phyloP scores from a whole-genome alignment of 2,113 vertebrate genomes.

The Oenanthe melanoleuca region DNA sequence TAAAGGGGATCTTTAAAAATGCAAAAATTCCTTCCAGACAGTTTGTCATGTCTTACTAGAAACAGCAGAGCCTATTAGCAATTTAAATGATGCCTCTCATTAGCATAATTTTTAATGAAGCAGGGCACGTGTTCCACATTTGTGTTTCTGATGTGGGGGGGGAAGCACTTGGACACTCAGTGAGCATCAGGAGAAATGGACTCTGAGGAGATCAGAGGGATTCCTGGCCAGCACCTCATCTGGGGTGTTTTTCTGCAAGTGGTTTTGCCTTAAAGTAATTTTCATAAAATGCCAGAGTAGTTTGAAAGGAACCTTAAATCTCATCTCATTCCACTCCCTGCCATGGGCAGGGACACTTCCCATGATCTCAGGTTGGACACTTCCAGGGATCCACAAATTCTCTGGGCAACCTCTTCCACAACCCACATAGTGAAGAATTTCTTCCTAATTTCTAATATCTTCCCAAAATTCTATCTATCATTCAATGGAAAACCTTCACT shows the following conservation, averaged over 20 bases:
- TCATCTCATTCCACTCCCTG: background rate
- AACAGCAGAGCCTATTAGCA: slow-evolving; percentile 58
- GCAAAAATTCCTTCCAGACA: slow-evolving; percentile 68
- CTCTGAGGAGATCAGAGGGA: background rate
- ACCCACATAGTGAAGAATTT: background rate
- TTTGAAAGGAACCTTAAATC: background rate
- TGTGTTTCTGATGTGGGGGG: slow-evolving; percentile 9
- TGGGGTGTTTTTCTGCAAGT: background rate
- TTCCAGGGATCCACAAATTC: background rate
- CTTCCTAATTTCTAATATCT: background rate
- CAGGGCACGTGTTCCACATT: slow-evolving; percentile 48
- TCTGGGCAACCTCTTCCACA: background rate
- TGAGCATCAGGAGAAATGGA: background rate
- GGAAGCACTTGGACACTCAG: slow-evolving; percentile 23
- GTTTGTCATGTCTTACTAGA: slow-evolving; percentile 69
- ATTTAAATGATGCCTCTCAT: slow-evolving; percentile 60
- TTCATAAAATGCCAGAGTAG: background rate
- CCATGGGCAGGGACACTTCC: background rate
- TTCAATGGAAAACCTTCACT: background rate
- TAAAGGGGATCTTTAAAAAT: slow-evolving; percentile 68
- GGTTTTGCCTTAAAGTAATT: background rate
- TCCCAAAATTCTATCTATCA: background rate
- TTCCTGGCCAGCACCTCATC: background rate
- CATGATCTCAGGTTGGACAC: background rate
- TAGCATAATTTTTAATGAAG: slow-evolving; percentile 72